These are phyloP conservation scores for Therioaphis trifolii DNA, from an alignment of 2,888 invertebrate species.

Conservation along the genomic window DNA sequence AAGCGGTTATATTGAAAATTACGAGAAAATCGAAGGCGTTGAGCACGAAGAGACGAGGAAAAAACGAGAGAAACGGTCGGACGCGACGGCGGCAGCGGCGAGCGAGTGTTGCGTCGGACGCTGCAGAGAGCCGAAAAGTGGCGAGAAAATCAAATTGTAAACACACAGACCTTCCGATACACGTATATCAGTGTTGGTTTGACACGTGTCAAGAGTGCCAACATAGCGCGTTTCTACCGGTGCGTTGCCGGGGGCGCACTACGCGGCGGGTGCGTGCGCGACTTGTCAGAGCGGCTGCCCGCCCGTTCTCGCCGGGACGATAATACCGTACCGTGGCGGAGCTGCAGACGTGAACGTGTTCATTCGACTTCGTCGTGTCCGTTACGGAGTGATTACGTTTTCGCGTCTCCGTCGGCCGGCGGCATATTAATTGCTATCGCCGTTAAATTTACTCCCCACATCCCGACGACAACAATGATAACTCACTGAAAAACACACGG, in stretches of 20 bases:
- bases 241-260: neutral
- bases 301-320: no score
- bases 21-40: neutral
- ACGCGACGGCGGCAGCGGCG: neutral
- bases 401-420: no score
- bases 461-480: neutral
- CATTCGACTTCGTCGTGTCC: no score
- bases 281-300: neutral
- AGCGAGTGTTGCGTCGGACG: conserved; percentile 1
- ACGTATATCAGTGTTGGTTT: conserved; percentile 61
- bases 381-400: no score
- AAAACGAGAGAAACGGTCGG: neutral
- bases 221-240: conserved; percentile 37
- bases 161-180: conserved; percentile 51
- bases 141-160: conserved; percentile 42
- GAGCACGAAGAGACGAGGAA: neutral
- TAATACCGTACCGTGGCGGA: no score
- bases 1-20: neutral
- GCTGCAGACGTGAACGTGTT: no score
- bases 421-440: no score
- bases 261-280: neutral
- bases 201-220: conserved; percentile 63
- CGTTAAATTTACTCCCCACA: neutral
- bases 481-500: neutral
- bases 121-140: conserved; percentile 26